phyloP scores from a whole-genome alignment of 2,113 vertebrate genomes.

The Epinephelus cyanopodus region DNA sequence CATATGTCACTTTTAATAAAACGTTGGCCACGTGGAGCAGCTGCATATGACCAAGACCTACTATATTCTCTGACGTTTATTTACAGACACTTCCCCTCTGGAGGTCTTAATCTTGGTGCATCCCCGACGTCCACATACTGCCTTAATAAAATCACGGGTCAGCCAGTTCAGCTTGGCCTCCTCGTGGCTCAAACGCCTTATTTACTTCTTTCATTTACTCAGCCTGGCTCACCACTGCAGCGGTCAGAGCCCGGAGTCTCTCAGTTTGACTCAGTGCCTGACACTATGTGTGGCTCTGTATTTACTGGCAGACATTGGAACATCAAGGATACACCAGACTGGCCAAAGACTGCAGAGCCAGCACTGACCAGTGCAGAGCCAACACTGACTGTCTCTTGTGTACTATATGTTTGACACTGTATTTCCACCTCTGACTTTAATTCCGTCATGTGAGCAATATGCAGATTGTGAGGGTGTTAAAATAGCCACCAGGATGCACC shows the following conservation, averaged over 20 bases:
- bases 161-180: conserved; percentile 58
- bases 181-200: conserved; percentile 58
- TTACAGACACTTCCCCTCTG: conserved; percentile 17
- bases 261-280: conserved; percentile 40
- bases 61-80: neutral
- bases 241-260: conserved; percentile 36
- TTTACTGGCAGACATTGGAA: conserved; percentile 37
- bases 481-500: conserved; percentile 10
- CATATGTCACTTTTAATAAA: too few species aligned
- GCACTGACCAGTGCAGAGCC: conserved; percentile 11
- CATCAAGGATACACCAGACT: conserved; percentile 18
- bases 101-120: conserved; percentile 24
- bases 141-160: conserved; percentile 43
- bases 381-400: conserved; percentile 17
- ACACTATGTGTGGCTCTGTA: conserved; percentile 56
- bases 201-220: conserved; percentile 60
- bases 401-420: neutral
- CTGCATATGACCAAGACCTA: neutral
- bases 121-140: neutral
- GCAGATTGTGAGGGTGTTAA: neutral
- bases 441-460: conserved; percentile 1
- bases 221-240: conserved; percentile 51
- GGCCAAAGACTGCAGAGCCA: conserved; percentile 19
- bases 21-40: neutral
- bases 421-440: conserved; percentile 19